These are phyloP conservation scores for Hypena proboscidalis DNA, from an alignment of 2,888 invertebrate species.

Conservation along the genomic window DNA sequence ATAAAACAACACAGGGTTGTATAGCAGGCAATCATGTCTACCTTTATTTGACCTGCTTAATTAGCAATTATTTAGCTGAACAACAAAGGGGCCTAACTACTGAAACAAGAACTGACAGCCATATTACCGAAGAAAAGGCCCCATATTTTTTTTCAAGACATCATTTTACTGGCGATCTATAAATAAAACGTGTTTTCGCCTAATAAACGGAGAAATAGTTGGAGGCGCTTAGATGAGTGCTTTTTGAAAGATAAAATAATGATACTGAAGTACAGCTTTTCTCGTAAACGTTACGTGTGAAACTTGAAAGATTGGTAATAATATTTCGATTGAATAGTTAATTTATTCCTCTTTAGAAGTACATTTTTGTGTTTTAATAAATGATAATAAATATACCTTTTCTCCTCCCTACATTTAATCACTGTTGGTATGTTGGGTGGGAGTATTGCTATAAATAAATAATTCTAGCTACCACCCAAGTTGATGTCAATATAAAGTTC, in stretches of 20 bases:
- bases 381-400: too few relatives aligned
- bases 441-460: not conserved
- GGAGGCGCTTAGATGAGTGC: too few relatives aligned
- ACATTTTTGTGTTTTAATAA: too few relatives aligned
- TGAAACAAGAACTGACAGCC: conserved; percentile 20
- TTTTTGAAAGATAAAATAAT: too few relatives aligned
- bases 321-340: too few relatives aligned
- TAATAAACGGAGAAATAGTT: conserved; percentile 11
- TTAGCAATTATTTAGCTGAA: conserved; percentile 36
- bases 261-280: too few relatives aligned
- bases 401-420: too few relatives aligned
- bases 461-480: too few relatives aligned
- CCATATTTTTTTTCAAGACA: conserved; percentile 11
- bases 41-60: conserved; percentile 27
- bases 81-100: conserved; percentile 29
- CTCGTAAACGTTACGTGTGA: too few relatives aligned
- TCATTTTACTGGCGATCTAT: conserved; percentile 18
- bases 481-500: too few relatives aligned
- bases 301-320: too few relatives aligned
- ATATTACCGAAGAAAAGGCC: conserved; percentile 18
- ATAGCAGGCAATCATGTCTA: conserved; percentile 12
- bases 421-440: not conserved
- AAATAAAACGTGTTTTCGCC: conserved; percentile 10
- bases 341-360: too few relatives aligned
- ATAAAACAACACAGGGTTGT: conserved; percentile 6